A percentile compares a stretch with the other conserved stretches of the same genome.
Conservation (phyloP, 2,113 vertebrate species). For the Poecile atricapillus region DNA sequence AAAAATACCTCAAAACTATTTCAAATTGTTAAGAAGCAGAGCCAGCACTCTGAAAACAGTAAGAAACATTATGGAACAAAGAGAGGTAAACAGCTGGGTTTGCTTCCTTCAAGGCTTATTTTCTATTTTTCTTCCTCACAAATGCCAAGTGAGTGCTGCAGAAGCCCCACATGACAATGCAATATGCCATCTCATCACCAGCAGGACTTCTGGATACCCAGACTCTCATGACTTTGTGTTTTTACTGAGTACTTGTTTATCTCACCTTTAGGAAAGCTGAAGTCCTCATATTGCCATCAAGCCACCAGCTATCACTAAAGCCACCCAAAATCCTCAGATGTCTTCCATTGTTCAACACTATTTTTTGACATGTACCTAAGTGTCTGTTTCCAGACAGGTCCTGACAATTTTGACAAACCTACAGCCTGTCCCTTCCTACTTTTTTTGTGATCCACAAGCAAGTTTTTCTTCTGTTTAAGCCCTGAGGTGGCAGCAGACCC, state of each 20-base stretch:
- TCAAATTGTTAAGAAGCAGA: slow-evolving; percentile 38
- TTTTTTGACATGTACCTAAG: not conserved
- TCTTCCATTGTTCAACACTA: not conserved
- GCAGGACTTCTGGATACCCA: not conserved
- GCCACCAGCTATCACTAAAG: not conserved
- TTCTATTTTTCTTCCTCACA: not conserved
- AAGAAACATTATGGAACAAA: not conserved
- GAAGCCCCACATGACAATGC: not conserved
- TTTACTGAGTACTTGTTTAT: not conserved
- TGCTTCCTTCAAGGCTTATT: not conserved
- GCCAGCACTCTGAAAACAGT: slow-evolving; percentile 8
- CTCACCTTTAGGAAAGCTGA: not conserved
- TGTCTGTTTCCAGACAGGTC: not conserved
- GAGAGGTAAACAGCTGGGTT: not conserved
- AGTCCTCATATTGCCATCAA: not conserved
- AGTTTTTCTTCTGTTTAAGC: not conserved
- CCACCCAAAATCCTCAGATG: not conserved
- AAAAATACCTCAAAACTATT: not conserved
- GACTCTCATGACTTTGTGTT: not conserved
- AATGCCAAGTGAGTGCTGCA: not conserved
- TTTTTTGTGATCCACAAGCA: not conserved
- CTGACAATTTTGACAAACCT: not conserved
- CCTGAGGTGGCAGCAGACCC: not conserved
- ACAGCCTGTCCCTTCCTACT: not conserved
- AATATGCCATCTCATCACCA: not conserved